These are phyloP conservation scores for Pseudoatta argentina DNA, from an alignment of 1,140 invertebrate genomes.

Conservation along the genomic window DNA sequence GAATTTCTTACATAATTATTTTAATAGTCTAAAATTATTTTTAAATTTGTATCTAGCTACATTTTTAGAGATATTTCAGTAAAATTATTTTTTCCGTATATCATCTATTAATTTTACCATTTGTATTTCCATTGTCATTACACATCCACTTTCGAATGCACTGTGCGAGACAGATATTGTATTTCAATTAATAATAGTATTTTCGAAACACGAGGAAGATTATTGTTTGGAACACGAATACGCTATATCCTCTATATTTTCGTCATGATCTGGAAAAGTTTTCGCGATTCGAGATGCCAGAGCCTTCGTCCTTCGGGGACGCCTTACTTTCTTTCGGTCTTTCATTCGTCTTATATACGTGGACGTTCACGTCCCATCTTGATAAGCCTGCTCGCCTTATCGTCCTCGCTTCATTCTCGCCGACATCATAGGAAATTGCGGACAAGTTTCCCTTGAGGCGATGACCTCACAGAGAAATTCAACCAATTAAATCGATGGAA, in stretches of 20 bases:
- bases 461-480: constrained; percentile 78
- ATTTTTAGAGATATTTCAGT: too few relatives aligned
- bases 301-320: constrained; percentile 1
- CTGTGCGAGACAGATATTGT: constrained; percentile 1
- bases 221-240: constrained; percentile 36
- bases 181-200: constrained; percentile 26
- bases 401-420: constrained; percentile 52
- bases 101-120: background rate
- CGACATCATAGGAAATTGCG: constrained; percentile 76
- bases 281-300: background rate
- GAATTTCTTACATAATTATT: too few relatives aligned
- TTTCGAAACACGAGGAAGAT: constrained; percentile 13
- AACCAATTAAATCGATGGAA: constrained; percentile 76
- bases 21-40: too few relatives aligned
- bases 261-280: background rate
- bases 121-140: background rate
- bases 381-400: constrained; percentile 38
- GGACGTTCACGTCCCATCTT: background rate
- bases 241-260: constrained; percentile 44
- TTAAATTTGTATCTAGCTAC: too few relatives aligned
- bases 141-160: background rate
- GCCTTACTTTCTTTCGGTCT: constrained; percentile 41
- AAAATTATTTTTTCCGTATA: too few relatives aligned
- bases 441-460: constrained; percentile 75
- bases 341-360: constrained; percentile 24